phyloP scores from a whole-genome alignment of 2,797 vertebrate species.

The Zenarchopterus dispar region DNA sequence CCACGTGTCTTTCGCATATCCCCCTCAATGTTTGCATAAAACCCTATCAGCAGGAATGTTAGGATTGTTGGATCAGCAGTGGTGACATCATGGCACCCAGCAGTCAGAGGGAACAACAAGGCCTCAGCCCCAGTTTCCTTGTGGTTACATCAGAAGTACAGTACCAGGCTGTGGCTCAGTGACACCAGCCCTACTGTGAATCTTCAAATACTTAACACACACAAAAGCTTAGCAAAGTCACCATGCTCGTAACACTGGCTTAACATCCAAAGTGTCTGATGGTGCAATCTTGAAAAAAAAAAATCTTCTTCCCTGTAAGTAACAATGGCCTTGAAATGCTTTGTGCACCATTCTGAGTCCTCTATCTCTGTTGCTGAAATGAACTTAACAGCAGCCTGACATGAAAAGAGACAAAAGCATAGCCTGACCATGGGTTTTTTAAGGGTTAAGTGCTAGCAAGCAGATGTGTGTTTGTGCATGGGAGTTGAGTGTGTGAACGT shows the following conservation, averaged over 20 bases:
- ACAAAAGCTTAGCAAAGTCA: neutral
- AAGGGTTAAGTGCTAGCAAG: slow-evolving; percentile 56
- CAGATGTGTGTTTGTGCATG: slow-evolving; percentile 34
- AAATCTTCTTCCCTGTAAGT: neutral
- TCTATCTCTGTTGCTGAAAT: neutral
- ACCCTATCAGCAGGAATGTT: slow-evolving; percentile 73
- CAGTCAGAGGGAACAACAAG: slow-evolving; percentile 57
- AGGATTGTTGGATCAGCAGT: slow-evolving; percentile 75
- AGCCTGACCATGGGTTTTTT: too few relatives aligned
- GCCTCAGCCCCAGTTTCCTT: slow-evolving; percentile 63
- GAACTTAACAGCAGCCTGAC: neutral
- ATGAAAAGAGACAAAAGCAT: too few relatives aligned
- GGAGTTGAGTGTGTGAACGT: slow-evolving; percentile 8
- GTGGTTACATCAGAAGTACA: slow-evolving; percentile 64
- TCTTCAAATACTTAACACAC: slow-evolving; percentile 19
- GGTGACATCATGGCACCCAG: slow-evolving; percentile 76
- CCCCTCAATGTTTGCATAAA: slow-evolving; percentile 51
- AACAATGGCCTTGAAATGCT: slow-evolving; percentile 4
- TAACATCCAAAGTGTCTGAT: neutral
- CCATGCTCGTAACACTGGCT: neutral
- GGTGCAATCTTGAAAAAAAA: neutral
- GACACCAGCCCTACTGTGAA: slow-evolving; percentile 27
- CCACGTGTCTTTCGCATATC: slow-evolving; percentile 51
- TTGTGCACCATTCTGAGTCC: neutral
- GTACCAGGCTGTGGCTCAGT: slow-evolving; percentile 48